Base-by-base conservation (phyloP, 2,888 invertebrate genomes). In the Phorcus lineatus region DNA sequence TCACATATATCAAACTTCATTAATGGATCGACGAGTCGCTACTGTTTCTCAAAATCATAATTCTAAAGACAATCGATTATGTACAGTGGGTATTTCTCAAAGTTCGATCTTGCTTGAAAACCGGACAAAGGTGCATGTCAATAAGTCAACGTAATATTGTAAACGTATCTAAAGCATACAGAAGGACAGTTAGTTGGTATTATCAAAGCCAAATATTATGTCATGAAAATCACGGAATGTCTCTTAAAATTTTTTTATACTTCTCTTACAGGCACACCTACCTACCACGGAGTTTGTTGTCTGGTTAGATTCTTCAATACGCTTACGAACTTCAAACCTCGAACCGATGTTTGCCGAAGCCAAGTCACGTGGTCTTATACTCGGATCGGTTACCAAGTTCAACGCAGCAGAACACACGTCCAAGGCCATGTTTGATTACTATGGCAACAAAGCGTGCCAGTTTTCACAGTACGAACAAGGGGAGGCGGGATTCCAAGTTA, bases 401-500 rank as follows among this genome's bases (percentile, higher is more conserved):
- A 19, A n/a, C 24, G 22, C 36, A 22, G 47, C 74, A 19, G 74
- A 74, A 24, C 74, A 74, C 53, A 74, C 74, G 24, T 74, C 74
- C 22, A 19, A 22, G 0, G 52, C 40, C 40, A 74, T 74, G 74
- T 74, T 74, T 52, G n/a, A 47, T 19, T 74, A 74, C 52, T 74
- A 52, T 52, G 22, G 52, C 2, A 24, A 74, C 74, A 17, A 19
- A 22, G 74, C 74, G 2, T 74, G 74, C 16, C 47, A 40, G 19
- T 74, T 47, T 52, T 74, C 74, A 2, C 40, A 19, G 40, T 74
- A 74, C 24, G 22, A 74, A 47, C 52, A 74, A 22, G 52, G 22
- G 1, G 74, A 74, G 36, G 74, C 74, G 3, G 74, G 74, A 7
- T 74, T 74, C 74, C 74, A 74, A 17, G 52, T 74, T 16, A 19